A percentile compares a stretch with the other conserved stretches of the same genome.
phyloP scores from a whole-genome alignment of 1,140 invertebrate species.

The Pachypeltis micranthus region DNA sequence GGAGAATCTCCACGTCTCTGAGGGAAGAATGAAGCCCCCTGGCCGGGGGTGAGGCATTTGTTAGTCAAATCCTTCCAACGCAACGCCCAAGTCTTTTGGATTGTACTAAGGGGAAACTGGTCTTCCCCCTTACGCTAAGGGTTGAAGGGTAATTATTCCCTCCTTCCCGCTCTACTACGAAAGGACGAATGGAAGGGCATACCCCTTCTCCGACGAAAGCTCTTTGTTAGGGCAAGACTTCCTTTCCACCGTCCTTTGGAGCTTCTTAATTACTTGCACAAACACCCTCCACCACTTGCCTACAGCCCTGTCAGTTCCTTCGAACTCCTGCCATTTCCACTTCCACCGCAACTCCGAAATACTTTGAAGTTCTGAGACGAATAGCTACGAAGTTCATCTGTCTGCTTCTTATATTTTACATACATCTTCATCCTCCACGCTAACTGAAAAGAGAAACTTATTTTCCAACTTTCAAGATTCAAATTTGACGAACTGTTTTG shows the following conservation, averaged over 20 bases:
- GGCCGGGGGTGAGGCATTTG: neutral
- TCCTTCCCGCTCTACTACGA: neutral
- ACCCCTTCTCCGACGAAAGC: too few species aligned
- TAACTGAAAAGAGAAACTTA: too few species aligned
- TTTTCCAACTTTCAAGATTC: too few species aligned
- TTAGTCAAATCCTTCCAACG: conserved; percentile 9
- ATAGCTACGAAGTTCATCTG: too few species aligned
- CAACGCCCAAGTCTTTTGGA: neutral
- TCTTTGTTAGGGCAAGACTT: conserved; percentile 8
- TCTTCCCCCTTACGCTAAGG: too few species aligned
- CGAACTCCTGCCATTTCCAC: conserved; percentile 5
- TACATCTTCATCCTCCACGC: too few species aligned
- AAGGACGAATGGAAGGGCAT: conserved; percentile 2
- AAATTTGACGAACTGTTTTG: too few species aligned
- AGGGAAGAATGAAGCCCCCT: neutral
- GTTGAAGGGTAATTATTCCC: conserved; percentile 9
- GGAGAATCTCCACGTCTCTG: neutral
- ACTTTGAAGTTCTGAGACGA: too few species aligned
- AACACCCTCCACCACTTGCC: neutral
- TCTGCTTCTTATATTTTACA: too few species aligned
- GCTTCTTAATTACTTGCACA: conserved; percentile 9
- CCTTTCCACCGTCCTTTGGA: conserved; percentile 3
- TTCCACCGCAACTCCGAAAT: too few species aligned
- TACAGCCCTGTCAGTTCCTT: neutral
- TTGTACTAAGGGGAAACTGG: neutral